Evolutionary conservation across 2,113 vertebrate genomes (phyloP), one percentile per base, ranked within the genome.

Genomic region (Aegithalos caudatus): DNA sequence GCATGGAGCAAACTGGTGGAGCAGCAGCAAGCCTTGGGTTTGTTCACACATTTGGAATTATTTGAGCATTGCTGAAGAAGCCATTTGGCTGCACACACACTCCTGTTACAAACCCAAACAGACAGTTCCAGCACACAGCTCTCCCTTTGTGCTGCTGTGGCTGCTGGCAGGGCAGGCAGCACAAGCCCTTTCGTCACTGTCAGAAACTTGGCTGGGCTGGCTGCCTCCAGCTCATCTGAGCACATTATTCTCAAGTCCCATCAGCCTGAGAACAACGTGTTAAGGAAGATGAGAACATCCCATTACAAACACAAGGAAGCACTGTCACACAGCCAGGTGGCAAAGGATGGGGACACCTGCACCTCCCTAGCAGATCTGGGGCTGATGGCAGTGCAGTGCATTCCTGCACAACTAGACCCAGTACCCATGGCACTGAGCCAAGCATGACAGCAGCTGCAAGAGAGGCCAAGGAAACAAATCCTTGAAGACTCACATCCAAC

Each of bases 201-300:
- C 81, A 90, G 61, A 83, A 91, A 77, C 71, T 94, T 92, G 96
- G 81, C 93, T 61, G 50, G 54, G 38, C 74, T 82, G 74, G 16
- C 53, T 11, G 38, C 66, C 77, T 69, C 56, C 40, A 74, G 7
- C 87, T 81, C 87, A 69, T 92, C 50, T 12, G 18, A 85, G 84
- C 81, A 65, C 74, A 38, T 88, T 80, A 94, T 93, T 82, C 90
- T 80, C 62, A 57, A 90, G 62, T 19, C 42, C 42, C 74, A 14
- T 70, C 71, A 85, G 53, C 62, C 66, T 6, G 12, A 90, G 93
- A 91, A 93, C 62, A 90, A 62, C 0, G 2, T 56, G 74, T 57
- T 81, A 86, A 90, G 85, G 81, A 91, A 80, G 53, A 95, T 38
- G 65, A 96, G 91, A 95, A 94, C 89, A 90, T 61, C 45, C n/a